Evolutionary conservation across 2,113 vertebrate species (phyloP).

Genomic region (Dinomys branickii): DNA sequence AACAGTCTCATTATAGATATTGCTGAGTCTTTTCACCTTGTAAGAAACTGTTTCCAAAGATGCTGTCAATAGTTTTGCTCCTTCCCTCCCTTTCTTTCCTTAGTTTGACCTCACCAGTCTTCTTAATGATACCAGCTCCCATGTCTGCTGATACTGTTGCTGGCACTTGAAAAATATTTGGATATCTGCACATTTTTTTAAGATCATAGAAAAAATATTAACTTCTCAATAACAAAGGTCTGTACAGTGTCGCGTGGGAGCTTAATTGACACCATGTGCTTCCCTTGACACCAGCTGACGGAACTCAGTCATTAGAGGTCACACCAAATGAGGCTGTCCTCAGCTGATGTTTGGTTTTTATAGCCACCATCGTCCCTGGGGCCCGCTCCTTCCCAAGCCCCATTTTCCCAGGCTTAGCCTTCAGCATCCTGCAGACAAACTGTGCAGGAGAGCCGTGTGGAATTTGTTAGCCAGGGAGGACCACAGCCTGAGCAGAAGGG

Average conservation of each 20-base stretch:
- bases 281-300: slow-evolving; percentile 60
- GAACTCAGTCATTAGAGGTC: slow-evolving; percentile 55
- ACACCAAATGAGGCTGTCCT: slow-evolving; percentile 67
- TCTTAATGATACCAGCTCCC: neutral
- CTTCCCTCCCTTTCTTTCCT: slow-evolving; percentile 10
- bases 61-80: neutral
- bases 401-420: slow-evolving; percentile 63
- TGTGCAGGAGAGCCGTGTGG: neutral
- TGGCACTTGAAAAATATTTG: slow-evolving; percentile 19
- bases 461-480: neutral
- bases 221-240: slow-evolving; percentile 73
- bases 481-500: neutral
- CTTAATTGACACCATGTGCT: slow-evolving; percentile 77
- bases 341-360: slow-evolving; percentile 68
- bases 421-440: neutral
- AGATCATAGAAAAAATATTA: slow-evolving; percentile 66
- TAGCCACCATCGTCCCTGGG: slow-evolving; percentile 63
- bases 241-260: slow-evolving; percentile 69
- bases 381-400: neutral
- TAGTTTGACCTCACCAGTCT: slow-evolving; percentile 48
- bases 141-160: neutral
- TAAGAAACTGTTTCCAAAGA: neutral
- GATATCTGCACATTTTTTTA: slow-evolving; percentile 48
- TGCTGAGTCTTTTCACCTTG: neutral
- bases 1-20: fast-evolving